Percentiles rank a stretch among this genome's conserved stretches.
phyloP scores from a whole-genome alignment of 1,140 invertebrate genomes.

The Triops cancriformis region DNA sequence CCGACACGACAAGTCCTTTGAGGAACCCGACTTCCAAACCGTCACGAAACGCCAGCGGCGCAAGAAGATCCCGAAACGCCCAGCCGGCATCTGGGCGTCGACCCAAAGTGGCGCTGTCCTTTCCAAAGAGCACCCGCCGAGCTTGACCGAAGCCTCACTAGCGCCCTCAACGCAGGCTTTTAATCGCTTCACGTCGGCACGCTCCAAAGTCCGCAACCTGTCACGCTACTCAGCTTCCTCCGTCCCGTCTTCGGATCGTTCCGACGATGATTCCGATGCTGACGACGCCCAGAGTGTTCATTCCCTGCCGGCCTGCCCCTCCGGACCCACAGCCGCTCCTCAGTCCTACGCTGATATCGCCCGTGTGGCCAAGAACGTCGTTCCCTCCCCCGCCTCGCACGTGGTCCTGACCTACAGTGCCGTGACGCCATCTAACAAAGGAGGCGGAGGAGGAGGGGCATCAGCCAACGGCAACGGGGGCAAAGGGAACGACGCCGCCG shows the following conservation, averaged over 20 bases:
- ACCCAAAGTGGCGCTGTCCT: background rate
- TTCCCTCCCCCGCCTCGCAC: background rate
- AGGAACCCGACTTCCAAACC: conserved; percentile 24
- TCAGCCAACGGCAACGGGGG: background rate
- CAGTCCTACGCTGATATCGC: conserved; percentile 26
- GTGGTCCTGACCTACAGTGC: background rate
- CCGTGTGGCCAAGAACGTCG: background rate
- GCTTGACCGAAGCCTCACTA: background rate
- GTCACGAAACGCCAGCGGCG: conserved; percentile 24
- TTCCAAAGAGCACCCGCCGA: background rate
- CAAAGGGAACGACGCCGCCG: background rate
- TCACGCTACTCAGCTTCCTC: conserved; percentile 15
- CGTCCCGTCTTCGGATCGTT: conserved; percentile 26
- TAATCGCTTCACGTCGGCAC: background rate
- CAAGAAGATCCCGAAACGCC: conserved; percentile 20
- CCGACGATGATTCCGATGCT: conserved; percentile 20
- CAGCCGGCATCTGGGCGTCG: background rate
- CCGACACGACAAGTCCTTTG: background rate
- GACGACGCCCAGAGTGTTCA: conserved; percentile 26
- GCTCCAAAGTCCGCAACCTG: background rate
- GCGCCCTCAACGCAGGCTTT: background rate
- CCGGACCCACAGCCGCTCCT: conserved; percentile 17
- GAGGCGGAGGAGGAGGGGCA: background rate
- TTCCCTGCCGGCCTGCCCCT: conserved; percentile 24
- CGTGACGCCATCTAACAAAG: background rate